phyloP scores from a whole-genome alignment of 2,113 vertebrate species.

The Ranitomeya imitator region DNA sequence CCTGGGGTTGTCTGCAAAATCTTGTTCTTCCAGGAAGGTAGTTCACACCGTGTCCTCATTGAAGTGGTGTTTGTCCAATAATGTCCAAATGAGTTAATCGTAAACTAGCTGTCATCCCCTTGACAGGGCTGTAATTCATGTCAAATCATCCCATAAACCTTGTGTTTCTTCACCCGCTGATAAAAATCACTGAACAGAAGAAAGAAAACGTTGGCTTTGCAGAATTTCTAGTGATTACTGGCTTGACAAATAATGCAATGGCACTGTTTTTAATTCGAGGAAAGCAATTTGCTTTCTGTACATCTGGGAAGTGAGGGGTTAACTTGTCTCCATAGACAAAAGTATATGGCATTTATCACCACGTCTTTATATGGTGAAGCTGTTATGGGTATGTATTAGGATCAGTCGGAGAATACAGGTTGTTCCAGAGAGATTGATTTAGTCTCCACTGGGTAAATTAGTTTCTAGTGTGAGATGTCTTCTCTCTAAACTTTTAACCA shows the following conservation, averaged over 20 bases:
- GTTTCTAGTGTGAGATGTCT: conserved; percentile 56
- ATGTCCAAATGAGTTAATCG: conserved; percentile 15
- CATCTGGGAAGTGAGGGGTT: neutral
- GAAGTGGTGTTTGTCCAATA: conserved; percentile 21
- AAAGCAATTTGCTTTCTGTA: neutral
- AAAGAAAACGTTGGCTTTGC: neutral
- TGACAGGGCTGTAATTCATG: conserved; percentile 5
- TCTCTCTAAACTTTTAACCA: conserved; percentile 57
- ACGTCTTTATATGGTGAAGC: conserved; percentile 36
- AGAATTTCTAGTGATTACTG: neutral
- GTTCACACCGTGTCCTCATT: conserved; percentile 8
- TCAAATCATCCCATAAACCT: conserved; percentile 7
- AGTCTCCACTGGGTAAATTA: conserved; percentile 54
- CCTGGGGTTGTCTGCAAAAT: neutral
- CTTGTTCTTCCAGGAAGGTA: neutral
- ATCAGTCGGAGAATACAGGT: conserved; percentile 44
- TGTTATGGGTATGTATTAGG: conserved; percentile 43
- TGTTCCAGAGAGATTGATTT: conserved; percentile 53
- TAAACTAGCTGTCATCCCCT: neutral
- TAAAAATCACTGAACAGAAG: neutral
- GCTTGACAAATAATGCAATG: too few species aligned
- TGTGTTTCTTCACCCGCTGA: neutral
- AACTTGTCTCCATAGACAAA: neutral
- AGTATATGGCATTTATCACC: conserved; percentile 8
- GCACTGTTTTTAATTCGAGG: neutral